Percentiles rank a stretch among this genome's conserved stretches.
Evolutionary conservation across 2,113 vertebrate genomes (phyloP).

Genomic region (Percina caprodes): DNA sequence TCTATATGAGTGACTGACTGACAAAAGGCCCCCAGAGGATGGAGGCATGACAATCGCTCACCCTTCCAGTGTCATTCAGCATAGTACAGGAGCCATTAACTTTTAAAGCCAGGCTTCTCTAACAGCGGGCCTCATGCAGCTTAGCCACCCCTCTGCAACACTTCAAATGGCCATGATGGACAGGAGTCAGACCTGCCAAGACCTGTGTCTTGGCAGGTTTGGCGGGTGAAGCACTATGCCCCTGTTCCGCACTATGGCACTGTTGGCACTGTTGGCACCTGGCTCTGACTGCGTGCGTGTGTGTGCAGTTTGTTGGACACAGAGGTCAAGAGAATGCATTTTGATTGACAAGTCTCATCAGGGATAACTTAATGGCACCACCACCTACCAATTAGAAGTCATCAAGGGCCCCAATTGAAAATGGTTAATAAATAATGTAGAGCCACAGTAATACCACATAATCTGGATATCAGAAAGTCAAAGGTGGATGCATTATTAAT

Average conservation of each 20-base stretch:
- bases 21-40: slow-evolving; percentile 69
- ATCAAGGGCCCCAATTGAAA: slow-evolving; percentile 88
- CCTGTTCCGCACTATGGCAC: slow-evolving; percentile 62
- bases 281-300: slow-evolving; percentile 29
- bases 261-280: slow-evolving; percentile 73
- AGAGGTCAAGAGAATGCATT: slow-evolving; percentile 67
- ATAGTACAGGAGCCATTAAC: slow-evolving; percentile 75
- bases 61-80: slow-evolving; percentile 79
- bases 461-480: slow-evolving; percentile 90
- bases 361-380: slow-evolving; percentile 84
- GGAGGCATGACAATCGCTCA: slow-evolving; percentile 72
- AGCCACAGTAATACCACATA: slow-evolving; percentile 87
- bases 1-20: slow-evolving; percentile 70
- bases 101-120: slow-evolving; percentile 76
- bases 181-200: slow-evolving; percentile 76
- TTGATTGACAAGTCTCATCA: slow-evolving; percentile 88
- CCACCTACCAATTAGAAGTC: slow-evolving; percentile 86
- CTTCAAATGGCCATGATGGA: slow-evolving; percentile 76
- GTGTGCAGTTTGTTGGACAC: slow-evolving; percentile 62
- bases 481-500: slow-evolving; percentile 90
- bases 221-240: slow-evolving; percentile 57
- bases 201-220: slow-evolving; percentile 54
- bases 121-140: slow-evolving; percentile 64
- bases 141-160: slow-evolving; percentile 60
- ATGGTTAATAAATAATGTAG: slow-evolving; percentile 89